A percentile compares a stretch with the other conserved stretches of the same genome.
These are phyloP conservation scores for Oryzias celebensis DNA, from an alignment of 2,113 vertebrate species.

Conservation along the genomic window DNA sequence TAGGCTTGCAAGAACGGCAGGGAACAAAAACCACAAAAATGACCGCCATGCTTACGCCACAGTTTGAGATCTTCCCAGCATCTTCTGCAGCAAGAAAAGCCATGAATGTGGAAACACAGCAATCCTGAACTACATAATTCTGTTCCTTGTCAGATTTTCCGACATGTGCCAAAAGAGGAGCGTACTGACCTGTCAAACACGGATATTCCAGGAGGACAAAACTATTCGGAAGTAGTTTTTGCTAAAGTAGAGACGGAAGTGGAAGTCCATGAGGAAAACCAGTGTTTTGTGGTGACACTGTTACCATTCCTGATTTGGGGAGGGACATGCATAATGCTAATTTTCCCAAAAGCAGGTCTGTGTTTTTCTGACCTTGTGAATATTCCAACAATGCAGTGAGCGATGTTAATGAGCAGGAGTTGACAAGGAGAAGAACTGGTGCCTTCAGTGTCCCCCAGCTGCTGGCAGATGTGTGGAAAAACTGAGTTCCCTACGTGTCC, in stretches of 20 bases:
- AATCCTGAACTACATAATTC: neutral
- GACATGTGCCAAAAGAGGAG: neutral
- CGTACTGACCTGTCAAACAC: no score
- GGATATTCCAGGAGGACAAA: no score
- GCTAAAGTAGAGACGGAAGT: no score
- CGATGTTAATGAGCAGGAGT: slow-evolving; percentile 79
- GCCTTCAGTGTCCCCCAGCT: slow-evolving; percentile 62
- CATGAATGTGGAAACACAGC: slow-evolving; percentile 21
- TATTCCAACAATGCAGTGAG: slow-evolving; percentile 27
- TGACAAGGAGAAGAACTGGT: slow-evolving; percentile 84
- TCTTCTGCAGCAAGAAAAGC: slow-evolving; percentile 14
- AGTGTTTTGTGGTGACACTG: no score
- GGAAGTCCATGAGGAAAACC: no score
- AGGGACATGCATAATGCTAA: no score
- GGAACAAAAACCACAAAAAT: slow-evolving; percentile 68
- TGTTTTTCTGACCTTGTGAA: no score
- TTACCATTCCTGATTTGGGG: no score
- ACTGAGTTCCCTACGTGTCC: slow-evolving; percentile 32
- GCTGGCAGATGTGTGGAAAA: slow-evolving; percentile 49
- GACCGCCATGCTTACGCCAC: slow-evolving; percentile 34
- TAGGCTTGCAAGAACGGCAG: slow-evolving; percentile 67
- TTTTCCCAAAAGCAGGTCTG: no score
- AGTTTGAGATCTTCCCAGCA: slow-evolving; percentile 11
- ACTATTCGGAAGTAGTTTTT: no score
- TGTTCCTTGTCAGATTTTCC: neutral